Evolutionary conservation across 2,888 invertebrate species (phyloP).

Genomic region (Apodemia duryi): DNA sequence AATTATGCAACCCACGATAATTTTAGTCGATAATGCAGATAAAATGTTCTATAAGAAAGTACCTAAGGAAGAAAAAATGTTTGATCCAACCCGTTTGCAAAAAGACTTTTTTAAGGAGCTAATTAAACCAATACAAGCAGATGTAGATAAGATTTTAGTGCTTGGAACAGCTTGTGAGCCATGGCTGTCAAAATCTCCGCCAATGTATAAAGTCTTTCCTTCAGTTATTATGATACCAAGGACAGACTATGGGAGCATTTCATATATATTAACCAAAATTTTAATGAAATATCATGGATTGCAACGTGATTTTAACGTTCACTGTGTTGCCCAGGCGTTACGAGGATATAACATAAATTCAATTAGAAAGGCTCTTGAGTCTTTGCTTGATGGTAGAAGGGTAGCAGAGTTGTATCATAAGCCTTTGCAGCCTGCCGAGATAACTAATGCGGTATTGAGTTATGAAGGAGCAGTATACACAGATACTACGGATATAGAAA

Average conservation of each 20-base stretch:
- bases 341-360: conserved; percentile 74
- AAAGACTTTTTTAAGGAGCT: conserved; percentile 83
- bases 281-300: conserved; percentile 81
- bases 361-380: conserved; percentile 62
- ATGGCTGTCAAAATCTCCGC: conserved; percentile 74
- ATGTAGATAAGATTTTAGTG: conserved; percentile 83
- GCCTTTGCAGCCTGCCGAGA: conserved; percentile 73
- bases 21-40: conserved; percentile 84
- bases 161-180: conserved; percentile 85
- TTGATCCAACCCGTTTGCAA: conserved; percentile 84
- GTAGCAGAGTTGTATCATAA: conserved; percentile 71
- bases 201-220: conserved; percentile 79
- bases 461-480: conserved; percentile 48
- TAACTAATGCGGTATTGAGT: conserved; percentile 64
- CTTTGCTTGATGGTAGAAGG: conserved; percentile 65
- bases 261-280: conserved; percentile 71
- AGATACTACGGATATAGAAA: conserved; percentile 60
- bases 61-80: conserved; percentile 79
- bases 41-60: conserved; percentile 84
- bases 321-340: conserved; percentile 75
- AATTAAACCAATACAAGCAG: conserved; percentile 81
- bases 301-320: conserved; percentile 78
- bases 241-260: conserved; percentile 81
- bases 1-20: conserved; percentile 85
- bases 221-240: conserved; percentile 75